These are phyloP conservation scores for Drosophila prosaltans DNA, from an alignment of 1,140 invertebrate species.

Conservation along the genomic window DNA sequence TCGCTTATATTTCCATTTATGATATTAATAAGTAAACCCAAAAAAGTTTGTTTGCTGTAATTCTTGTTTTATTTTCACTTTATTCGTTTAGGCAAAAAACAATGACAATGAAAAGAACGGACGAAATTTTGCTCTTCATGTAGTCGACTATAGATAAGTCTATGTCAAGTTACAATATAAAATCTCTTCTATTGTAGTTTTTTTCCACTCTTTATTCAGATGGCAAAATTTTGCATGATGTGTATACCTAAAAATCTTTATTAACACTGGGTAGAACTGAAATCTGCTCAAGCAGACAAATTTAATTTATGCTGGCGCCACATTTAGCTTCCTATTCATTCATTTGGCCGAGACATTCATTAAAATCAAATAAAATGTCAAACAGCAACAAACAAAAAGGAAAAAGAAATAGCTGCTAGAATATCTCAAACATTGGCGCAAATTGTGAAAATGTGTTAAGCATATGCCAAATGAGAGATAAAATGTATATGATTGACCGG, in stretches of 20 bases:
- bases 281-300: background rate
- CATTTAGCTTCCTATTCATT: constrained; percentile 23
- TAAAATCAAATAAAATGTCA: constrained; percentile 46
- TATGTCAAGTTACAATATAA: background rate
- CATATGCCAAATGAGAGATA: constrained; percentile 41
- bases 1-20: background rate
- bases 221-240: background rate
- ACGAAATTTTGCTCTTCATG: too few species aligned
- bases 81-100: too few species aligned
- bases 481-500: constrained; percentile 10
- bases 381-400: constrained; percentile 17
- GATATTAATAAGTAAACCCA: background rate
- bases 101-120: too few species aligned
- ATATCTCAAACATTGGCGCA: constrained; percentile 12
- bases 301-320: constrained; percentile 57
- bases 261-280: background rate
- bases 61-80: too few species aligned
- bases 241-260: background rate
- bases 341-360: constrained; percentile 30
- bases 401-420: constrained; percentile 11
- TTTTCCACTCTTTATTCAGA: background rate
- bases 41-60: background rate
- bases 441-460: constrained; percentile 55
- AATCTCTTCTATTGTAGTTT: background rate
- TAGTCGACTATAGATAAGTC: too few species aligned